Conservation (phyloP, 2,888 invertebrate genomes). For the Sarcophaga subvicina region DNA sequence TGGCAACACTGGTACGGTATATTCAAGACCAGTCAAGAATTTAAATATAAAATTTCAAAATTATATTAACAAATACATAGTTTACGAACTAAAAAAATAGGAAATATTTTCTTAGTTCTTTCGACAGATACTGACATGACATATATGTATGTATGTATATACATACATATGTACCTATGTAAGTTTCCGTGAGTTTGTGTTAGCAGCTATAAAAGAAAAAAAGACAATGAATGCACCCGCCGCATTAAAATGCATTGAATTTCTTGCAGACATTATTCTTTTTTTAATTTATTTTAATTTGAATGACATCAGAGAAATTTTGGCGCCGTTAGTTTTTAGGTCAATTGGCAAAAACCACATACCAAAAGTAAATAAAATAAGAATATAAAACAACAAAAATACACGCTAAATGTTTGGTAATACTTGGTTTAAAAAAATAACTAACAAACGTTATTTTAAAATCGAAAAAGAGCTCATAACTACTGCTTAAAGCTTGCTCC, state of each 20-base stretch:
- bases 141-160: neutral
- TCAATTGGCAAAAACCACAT: constrained; percentile 64
- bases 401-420: neutral
- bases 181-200: constrained; percentile 7
- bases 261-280: constrained; percentile 5
- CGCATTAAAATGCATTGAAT: constrained; percentile 23
- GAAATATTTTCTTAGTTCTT: too few species aligned
- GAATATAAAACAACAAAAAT: constrained; percentile 7
- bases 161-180: neutral
- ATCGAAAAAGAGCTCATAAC: constrained; percentile 4
- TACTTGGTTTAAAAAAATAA: constrained; percentile 11
- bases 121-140: neutral
- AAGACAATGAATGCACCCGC: constrained; percentile 45
- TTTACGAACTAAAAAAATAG: too few species aligned
- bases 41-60: too few species aligned
- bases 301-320: constrained; percentile 69
- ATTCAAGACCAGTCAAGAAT: too few species aligned
- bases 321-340: constrained; percentile 70
- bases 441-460: constrained; percentile 35
- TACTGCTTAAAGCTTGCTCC: neutral
- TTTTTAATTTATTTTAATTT: constrained; percentile 25
- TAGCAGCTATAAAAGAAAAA: constrained; percentile 50
- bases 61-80: too few species aligned
- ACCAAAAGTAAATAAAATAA: constrained; percentile 31
- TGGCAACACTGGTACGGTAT: too few species aligned